These are phyloP conservation scores for Muschampia plurimacula DNA, from an alignment of 2,888 invertebrate species.

Conservation along the genomic window DNA sequence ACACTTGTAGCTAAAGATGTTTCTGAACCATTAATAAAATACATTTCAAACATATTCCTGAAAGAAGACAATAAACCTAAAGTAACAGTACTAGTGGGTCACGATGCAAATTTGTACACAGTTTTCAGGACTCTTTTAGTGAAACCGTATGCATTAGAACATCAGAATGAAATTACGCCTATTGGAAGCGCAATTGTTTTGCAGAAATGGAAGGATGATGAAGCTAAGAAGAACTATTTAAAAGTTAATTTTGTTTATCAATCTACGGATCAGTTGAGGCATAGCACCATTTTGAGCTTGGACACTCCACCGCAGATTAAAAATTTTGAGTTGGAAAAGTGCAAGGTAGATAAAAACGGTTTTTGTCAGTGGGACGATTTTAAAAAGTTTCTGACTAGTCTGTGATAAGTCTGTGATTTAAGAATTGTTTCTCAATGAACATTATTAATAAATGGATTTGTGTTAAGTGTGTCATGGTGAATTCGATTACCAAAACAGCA, in stretches of 20 bases:
- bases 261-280: conserved; percentile 62
- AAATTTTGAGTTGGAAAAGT: conserved; percentile 60
- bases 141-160: conserved; percentile 56
- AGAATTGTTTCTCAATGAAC: not conserved
- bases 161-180: conserved; percentile 66
- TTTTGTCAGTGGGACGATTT: conserved; percentile 71
- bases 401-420: conserved; percentile 27
- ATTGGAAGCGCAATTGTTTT: conserved; percentile 75
- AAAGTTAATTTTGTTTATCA: conserved; percentile 73
- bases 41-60: conserved; percentile 60
- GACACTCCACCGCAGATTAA: conserved; percentile 62
- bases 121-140: conserved; percentile 63
- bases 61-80: conserved; percentile 52
- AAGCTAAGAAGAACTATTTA: conserved; percentile 53
- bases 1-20: conserved; percentile 68
- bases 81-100: conserved; percentile 69
- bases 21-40: conserved; percentile 62
- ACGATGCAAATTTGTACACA: conserved; percentile 74
- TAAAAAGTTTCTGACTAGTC: conserved; percentile 48
- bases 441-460: not conserved
- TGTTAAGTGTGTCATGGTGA: not conserved
- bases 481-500: too few species aligned
- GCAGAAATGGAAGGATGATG: conserved; percentile 66
- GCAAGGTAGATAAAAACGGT: conserved; percentile 58
- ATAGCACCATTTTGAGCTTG: conserved; percentile 56